These are phyloP conservation scores for Thereva unica DNA, from an alignment of 2,888 invertebrate species.

Conservation along the genomic window DNA sequence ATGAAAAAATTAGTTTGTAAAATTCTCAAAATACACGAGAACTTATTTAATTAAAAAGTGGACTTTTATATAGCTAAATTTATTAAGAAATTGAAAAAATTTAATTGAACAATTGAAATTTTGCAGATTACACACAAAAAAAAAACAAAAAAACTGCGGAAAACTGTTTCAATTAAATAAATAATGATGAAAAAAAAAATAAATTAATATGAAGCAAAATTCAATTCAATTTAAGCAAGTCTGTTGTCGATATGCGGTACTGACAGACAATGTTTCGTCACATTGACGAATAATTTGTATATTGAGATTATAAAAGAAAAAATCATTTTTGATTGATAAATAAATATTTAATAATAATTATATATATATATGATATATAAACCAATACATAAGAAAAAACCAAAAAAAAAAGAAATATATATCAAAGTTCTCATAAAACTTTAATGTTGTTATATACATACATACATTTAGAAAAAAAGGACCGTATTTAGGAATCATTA, in stretches of 20 bases:
- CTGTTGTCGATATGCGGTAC: conserved; percentile 57
- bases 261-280: conserved; percentile 59
- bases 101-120: too few species aligned
- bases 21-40: conserved; percentile 45
- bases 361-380: conserved; percentile 32
- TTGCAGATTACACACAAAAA: too few species aligned
- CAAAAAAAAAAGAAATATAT: conserved; percentile 25
- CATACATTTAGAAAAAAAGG: conserved; percentile 8
- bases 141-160: too few species aligned
- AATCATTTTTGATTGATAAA: conserved; percentile 40
- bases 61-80: too few species aligned
- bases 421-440: conserved; percentile 30
- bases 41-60: conserved; percentile 18
- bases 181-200: conserved; percentile 41
- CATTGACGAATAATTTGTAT: conserved; percentile 58
- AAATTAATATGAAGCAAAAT: conserved; percentile 39
- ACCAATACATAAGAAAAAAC: conserved; percentile 21
- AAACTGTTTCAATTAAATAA: conserved; percentile 43
- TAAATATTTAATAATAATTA: conserved; percentile 17
- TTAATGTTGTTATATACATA: conserved; percentile 35
- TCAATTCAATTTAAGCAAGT: conserved; percentile 44
- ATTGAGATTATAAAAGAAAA: conserved; percentile 40
- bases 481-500: too few species aligned
- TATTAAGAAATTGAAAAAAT: too few species aligned
- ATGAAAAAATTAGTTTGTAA: conserved; percentile 39